These are phyloP conservation scores for Eupithecia vulgata DNA, from an alignment of 2,888 invertebrate species.

Conservation along the genomic window DNA sequence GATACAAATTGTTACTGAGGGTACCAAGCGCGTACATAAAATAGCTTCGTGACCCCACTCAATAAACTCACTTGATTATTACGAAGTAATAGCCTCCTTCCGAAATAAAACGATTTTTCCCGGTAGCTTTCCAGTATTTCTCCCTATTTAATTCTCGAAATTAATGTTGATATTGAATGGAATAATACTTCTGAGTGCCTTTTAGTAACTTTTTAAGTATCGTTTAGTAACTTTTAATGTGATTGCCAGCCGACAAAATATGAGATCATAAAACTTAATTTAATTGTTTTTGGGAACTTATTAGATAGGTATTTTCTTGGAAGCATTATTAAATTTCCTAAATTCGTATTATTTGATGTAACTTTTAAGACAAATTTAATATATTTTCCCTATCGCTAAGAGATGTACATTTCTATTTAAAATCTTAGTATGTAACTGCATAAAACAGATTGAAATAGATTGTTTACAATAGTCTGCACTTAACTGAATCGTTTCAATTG, in stretches of 20 bases:
- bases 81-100: slow-evolving; percentile 14
- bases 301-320: neutral
- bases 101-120: slow-evolving; percentile 18
- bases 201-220: slow-evolving; percentile 13
- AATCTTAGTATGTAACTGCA: too few species aligned
- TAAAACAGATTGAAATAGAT: too few species aligned
- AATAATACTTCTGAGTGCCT: slow-evolving; percentile 5
- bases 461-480: too few species aligned
- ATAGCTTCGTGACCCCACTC: slow-evolving; percentile 14
- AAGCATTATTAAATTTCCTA: neutral
- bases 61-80: slow-evolving; percentile 27
- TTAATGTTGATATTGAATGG: slow-evolving; percentile 22
- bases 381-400: too few species aligned
- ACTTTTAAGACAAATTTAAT: too few species aligned
- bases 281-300: neutral
- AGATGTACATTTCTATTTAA: too few species aligned
- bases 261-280: neutral
- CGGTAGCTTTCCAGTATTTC: slow-evolving; percentile 18
- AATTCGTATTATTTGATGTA: neutral
- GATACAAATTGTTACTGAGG: neutral
- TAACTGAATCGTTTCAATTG: too few species aligned
- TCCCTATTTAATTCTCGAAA: slow-evolving; percentile 16
- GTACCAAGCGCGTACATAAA: neutral
- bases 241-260: slow-evolving; percentile 1
- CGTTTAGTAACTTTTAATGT: slow-evolving; percentile 7